Evolutionary conservation across 2,797 vertebrate genomes (phyloP).

Genomic region (Pygocentrus nattereri): DNA sequence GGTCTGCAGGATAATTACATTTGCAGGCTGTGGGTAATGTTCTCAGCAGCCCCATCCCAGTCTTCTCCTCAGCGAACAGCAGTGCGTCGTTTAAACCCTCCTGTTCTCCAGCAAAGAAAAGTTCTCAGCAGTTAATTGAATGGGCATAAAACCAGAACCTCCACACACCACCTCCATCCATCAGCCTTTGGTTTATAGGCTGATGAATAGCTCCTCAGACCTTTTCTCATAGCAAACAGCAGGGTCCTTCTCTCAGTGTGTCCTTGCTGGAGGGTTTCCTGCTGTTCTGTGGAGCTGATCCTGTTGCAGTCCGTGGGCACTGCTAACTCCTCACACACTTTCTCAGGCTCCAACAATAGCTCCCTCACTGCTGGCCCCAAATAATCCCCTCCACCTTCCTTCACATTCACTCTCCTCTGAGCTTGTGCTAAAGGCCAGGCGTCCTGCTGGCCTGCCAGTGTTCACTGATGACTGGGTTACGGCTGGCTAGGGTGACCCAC

Average conservation of each 20-base stretch:
- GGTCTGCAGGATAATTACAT: slow-evolving; percentile 70
- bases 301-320: slow-evolving; percentile 49
- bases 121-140: slow-evolving; percentile 30
- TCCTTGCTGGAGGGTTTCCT: slow-evolving; percentile 61
- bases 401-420: slow-evolving; percentile 46
- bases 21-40: slow-evolving; percentile 65
- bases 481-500: slow-evolving; percentile 37
- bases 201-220: slow-evolving; percentile 20
- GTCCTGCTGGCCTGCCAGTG: slow-evolving; percentile 67
- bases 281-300: slow-evolving; percentile 58
- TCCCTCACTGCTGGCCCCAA: slow-evolving; percentile 64
- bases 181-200: neutral
- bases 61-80: slow-evolving; percentile 68
- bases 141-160: slow-evolving; percentile 24
- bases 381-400: slow-evolving; percentile 69
- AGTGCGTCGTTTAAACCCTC: slow-evolving; percentile 67
- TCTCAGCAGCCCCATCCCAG: slow-evolving; percentile 48
- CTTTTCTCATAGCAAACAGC: slow-evolving; percentile 37
- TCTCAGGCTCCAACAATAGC: slow-evolving; percentile 80
- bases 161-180: neutral
- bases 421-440: slow-evolving; percentile 58
- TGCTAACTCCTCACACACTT: slow-evolving; percentile 71
- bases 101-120: slow-evolving; percentile 52
- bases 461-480: slow-evolving; percentile 54
- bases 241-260: slow-evolving; percentile 25